Conservation (phyloP, 2,888 invertebrate genomes). For the Drosophila peninsularis region DNA sequence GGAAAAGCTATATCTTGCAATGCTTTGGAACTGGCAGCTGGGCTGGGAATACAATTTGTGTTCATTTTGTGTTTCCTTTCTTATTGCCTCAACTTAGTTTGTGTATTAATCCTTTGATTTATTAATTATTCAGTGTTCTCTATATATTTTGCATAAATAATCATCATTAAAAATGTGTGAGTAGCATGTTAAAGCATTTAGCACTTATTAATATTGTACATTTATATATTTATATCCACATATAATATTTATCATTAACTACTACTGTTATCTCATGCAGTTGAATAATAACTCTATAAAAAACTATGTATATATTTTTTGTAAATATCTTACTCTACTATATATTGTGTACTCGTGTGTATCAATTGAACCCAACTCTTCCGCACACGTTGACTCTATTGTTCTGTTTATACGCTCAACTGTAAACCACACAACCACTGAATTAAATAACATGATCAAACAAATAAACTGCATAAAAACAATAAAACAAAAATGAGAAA, state of each 20-base stretch:
- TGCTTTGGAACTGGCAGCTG: too few species aligned
- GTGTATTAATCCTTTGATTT: background rate
- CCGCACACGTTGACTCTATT: conserved; percentile 40
- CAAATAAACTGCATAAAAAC: conserved; percentile 49
- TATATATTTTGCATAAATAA: conserved; percentile 4
- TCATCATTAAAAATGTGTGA: background rate
- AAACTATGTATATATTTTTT: conserved; percentile 1
- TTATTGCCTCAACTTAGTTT: too few species aligned
- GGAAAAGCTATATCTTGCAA: too few species aligned
- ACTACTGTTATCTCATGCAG: conserved; percentile 5
- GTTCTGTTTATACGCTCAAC: conserved; percentile 45
- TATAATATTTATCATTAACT: conserved; percentile 14
- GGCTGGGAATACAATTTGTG: too few species aligned
- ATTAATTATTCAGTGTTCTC: background rate
- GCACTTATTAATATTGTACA: background rate
- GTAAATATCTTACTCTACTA: conserved; percentile 1
- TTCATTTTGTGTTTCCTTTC: background rate
- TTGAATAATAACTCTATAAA: conserved; percentile 1
- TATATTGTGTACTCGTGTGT: conserved; percentile 23
- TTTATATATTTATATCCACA: background rate
- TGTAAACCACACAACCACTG: conserved; percentile 53
- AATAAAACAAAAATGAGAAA: conserved; percentile 19
- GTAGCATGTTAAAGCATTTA: conserved; percentile 15
- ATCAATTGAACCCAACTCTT: conserved; percentile 41
- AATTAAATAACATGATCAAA: conserved; percentile 53